Percentiles rank a stretch among this genome's conserved stretches.
phyloP scores from a whole-genome alignment of 2,888 invertebrate species.

The Endotricha flammealis region DNA sequence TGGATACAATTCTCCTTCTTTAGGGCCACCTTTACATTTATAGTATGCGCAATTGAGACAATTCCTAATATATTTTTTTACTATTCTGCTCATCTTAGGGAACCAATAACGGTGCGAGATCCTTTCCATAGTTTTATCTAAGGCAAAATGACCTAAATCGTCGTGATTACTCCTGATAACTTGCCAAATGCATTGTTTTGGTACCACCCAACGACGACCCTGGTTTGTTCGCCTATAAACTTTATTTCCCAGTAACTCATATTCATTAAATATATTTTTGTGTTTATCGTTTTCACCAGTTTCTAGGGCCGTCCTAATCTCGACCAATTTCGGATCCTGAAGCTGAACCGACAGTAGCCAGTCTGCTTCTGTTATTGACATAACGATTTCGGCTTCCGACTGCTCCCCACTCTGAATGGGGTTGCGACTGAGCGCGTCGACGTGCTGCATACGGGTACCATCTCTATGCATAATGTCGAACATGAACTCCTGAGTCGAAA shows the following conservation, averaged over 20 bases:
- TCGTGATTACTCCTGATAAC: slow-evolving; percentile 28
- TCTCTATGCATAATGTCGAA: slow-evolving; percentile 19
- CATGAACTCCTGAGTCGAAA: slow-evolving; percentile 21
- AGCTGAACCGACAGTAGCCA: slow-evolving; percentile 23
- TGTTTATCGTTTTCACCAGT: slow-evolving; percentile 23
- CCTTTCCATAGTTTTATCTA: slow-evolving; percentile 27
- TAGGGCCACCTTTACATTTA: slow-evolving; percentile 26
- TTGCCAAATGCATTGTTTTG: slow-evolving; percentile 27
- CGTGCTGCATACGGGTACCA: slow-evolving; percentile 22
- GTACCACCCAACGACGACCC: slow-evolving; percentile 29
- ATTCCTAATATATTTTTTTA: slow-evolving; percentile 28
- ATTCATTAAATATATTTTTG: slow-evolving; percentile 21
- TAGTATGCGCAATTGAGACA: slow-evolving; percentile 34
- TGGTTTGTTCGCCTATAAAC: slow-evolving; percentile 23
- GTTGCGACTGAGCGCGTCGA: slow-evolving; percentile 21
- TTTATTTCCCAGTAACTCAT: slow-evolving; percentile 25
- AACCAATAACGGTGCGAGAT: slow-evolving; percentile 22
- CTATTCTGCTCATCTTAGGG: slow-evolving; percentile 13
- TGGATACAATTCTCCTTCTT: too few relatives aligned
- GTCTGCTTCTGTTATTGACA: slow-evolving; percentile 21
- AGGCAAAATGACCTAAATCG: slow-evolving; percentile 30
- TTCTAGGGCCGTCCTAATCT: slow-evolving; percentile 15
- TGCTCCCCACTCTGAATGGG: slow-evolving; percentile 18
- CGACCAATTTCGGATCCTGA: slow-evolving; percentile 19
- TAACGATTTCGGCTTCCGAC: slow-evolving; percentile 23